phyloP scores from a whole-genome alignment of 2,888 invertebrate genomes.

The Drosophila pseudotakahashii region DNA sequence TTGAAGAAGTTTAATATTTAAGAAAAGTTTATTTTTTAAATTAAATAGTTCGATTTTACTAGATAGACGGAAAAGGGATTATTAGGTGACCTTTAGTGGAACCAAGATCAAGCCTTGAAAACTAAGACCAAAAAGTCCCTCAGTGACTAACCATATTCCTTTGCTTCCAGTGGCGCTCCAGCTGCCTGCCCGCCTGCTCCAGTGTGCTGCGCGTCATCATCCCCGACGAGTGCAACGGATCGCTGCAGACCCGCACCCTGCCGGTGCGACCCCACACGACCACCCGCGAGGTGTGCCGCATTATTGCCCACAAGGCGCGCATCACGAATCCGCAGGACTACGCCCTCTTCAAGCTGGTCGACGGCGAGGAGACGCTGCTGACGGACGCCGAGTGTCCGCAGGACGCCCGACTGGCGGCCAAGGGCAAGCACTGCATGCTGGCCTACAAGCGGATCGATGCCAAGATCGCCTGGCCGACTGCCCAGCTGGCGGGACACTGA shows the following conservation, averaged over 20 bases:
- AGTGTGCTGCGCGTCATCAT: constrained; percentile 95
- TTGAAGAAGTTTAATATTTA: no score
- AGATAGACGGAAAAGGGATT: not conserved
- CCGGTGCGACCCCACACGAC: constrained; percentile 97
- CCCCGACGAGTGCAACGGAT: constrained; percentile 97
- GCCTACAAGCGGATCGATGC: constrained; percentile 98
- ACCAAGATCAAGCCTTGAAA: not conserved
- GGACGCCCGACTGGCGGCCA: constrained; percentile 90
- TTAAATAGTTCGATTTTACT: not conserved
- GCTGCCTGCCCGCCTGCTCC: constrained; percentile 85
- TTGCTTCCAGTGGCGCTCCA: constrained; percentile 85
- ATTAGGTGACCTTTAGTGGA: not conserved
- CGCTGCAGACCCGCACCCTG: constrained; percentile 94
- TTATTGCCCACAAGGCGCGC: constrained; percentile 96
- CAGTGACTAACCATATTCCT: not conserved
- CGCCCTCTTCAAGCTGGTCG: constrained; percentile 94
- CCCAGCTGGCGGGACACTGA: constrained; percentile 57
- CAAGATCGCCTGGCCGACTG: constrained; percentile 96
- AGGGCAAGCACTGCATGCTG: constrained; percentile 93
- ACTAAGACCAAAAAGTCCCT: not conserved
- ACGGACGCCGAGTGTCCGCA: constrained; percentile 96
- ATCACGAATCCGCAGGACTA: constrained; percentile 99
- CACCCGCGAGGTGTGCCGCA: constrained; percentile 95
- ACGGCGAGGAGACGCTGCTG: constrained; percentile 96
- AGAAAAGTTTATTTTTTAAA: no score